These are phyloP conservation scores for Drosophila kanapiae DNA, from an alignment of 1,140 invertebrate species.

Conservation along the genomic window DNA sequence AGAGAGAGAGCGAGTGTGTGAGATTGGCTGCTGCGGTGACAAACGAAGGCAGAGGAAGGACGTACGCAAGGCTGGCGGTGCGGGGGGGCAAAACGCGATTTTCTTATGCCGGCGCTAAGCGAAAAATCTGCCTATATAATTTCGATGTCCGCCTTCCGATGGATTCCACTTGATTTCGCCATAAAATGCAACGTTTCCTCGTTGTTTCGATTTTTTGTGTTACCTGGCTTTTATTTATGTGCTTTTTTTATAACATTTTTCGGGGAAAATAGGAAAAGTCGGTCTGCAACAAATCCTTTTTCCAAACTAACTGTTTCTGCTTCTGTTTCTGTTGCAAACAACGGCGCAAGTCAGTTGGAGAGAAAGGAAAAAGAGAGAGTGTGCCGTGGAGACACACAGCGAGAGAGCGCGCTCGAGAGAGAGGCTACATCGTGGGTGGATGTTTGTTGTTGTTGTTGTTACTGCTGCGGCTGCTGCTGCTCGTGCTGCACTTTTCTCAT, in stretches of 20 bases:
- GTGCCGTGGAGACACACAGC: background rate
- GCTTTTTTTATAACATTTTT: conserved; percentile 47
- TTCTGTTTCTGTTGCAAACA: conserved; percentile 28
- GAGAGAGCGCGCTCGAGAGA: conserved; percentile 27
- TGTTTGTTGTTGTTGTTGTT: conserved; percentile 38
- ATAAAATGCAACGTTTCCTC: background rate
- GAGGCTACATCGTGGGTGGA: conserved; percentile 59
- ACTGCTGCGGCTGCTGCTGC: conserved; percentile 33
- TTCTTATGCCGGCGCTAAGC: conserved; percentile 35
- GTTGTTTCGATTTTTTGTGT: background rate
- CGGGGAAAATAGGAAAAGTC: conserved; percentile 30
- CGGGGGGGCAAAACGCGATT: conserved; percentile 16
- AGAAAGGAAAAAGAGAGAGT: conserved; percentile 23
- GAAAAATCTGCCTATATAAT: conserved; percentile 26
- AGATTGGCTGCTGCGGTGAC: conserved; percentile 45
- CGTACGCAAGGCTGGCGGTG: background rate
- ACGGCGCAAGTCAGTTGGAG: conserved; percentile 40
- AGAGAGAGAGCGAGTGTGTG: conserved; percentile 25
- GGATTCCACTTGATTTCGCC: conserved; percentile 18
- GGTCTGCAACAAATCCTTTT: conserved; percentile 54
- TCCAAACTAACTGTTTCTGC: conserved; percentile 42
- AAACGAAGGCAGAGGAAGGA: conserved; percentile 16
- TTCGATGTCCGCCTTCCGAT: background rate
- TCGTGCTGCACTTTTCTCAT: conserved; percentile 43
- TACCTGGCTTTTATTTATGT: conserved; percentile 26